Conservation (phyloP, 2,797 vertebrate species). For the Scomberomorus guttatus region DNA sequence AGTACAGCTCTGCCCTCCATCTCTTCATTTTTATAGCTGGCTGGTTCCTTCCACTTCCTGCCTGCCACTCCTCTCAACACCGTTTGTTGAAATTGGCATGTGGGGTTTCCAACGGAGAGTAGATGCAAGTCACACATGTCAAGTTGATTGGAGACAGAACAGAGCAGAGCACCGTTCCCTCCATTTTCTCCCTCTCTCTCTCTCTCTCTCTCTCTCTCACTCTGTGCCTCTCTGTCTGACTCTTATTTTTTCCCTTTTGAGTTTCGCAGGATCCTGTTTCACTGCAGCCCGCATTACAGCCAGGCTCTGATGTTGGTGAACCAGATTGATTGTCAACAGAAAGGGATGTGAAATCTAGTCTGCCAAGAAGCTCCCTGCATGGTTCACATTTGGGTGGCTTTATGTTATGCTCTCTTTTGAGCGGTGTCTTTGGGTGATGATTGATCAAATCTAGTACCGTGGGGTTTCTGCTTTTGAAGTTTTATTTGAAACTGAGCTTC, state of each 20-base stretch:
- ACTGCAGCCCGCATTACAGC: conserved; percentile 73
- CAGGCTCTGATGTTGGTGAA: conserved; percentile 72
- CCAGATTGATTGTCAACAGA: conserved; percentile 76
- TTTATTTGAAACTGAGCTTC: conserved; percentile 31
- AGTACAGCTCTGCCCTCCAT: conserved; percentile 25
- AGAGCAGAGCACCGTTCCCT: conserved; percentile 37
- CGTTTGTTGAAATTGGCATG: conserved; percentile 58
- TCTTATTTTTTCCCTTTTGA: conserved; percentile 63
- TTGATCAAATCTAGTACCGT: conserved; percentile 39
- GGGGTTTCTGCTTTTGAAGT: conserved; percentile 42
- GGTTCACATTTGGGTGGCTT: conserved; percentile 46
- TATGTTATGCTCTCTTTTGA: conserved; percentile 28
- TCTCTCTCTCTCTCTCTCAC: conserved; percentile 13
- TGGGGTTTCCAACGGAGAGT: conserved; percentile 62
- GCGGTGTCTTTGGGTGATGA: conserved; percentile 36
- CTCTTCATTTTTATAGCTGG: conserved; percentile 19
- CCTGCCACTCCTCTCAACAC: conserved; percentile 51
- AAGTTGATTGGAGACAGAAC: conserved; percentile 76
- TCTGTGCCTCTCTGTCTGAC: conserved; percentile 23
- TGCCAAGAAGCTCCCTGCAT: conserved; percentile 49
- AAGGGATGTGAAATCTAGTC: conserved; percentile 64
- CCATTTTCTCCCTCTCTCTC: conserved; percentile 22
- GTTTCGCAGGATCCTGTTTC: conserved; percentile 77
- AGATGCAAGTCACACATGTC: conserved; percentile 71
- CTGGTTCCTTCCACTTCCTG: conserved; percentile 56